Percentiles rank a stretch among this genome's conserved stretches.
Evolutionary conservation across 2,888 invertebrate genomes (phyloP).

Genomic region (Notodonta dromedarius): DNA sequence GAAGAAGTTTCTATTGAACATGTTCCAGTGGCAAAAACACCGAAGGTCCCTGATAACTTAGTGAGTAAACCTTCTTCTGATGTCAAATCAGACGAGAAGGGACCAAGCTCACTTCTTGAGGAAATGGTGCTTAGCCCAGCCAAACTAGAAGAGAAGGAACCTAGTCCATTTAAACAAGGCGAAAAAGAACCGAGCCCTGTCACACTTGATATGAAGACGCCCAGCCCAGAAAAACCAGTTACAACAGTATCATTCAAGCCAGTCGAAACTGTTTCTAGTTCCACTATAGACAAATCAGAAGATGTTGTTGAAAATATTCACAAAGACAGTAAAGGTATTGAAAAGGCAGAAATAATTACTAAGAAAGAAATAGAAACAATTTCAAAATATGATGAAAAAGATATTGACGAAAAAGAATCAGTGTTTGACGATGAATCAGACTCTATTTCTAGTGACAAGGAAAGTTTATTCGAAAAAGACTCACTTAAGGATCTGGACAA

Average conservation of each 20-base stretch:
- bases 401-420: slow-evolving; percentile 44
- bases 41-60: too few relatives aligned
- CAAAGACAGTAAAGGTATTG: background rate
- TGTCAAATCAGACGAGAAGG: background rate
- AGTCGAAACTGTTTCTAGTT: background rate
- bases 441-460: background rate
- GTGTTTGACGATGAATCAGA: slow-evolving; percentile 10
- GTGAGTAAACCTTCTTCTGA: too few relatives aligned
- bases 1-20: background rate
- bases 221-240: slow-evolving; percentile 6
- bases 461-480: slow-evolving; percentile 1
- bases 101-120: background rate
- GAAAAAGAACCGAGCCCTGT: background rate
- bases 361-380: slow-evolving; percentile 44
- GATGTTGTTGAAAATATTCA: background rate
- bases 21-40: background rate
- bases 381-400: slow-evolving; percentile 44
- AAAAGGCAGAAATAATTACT: slow-evolving; percentile 17
- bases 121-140: background rate
- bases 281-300: background rate
- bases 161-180: background rate
- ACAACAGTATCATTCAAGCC: background rate
- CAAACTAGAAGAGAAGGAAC: background rate
- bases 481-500: slow-evolving; percentile 9
- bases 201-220: background rate